phyloP scores from a whole-genome alignment of 2,113 vertebrate species.

The Strix aluco region DNA sequence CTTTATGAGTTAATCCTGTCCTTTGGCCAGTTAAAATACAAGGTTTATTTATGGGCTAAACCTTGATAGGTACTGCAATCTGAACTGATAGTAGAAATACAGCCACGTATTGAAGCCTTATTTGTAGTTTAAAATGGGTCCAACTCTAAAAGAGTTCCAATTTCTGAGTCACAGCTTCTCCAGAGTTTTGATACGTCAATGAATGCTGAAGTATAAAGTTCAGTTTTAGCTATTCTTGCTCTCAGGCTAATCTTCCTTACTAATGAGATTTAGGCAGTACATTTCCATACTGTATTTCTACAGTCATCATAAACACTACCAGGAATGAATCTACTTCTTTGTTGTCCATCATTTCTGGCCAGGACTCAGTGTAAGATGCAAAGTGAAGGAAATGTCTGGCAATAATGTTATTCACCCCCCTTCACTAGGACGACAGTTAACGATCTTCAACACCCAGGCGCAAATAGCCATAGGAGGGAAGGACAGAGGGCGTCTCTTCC shows the following conservation, averaged over 20 bases:
- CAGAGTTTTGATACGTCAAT: background rate
- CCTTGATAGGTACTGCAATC: background rate
- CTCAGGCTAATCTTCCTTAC: background rate
- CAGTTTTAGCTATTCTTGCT: background rate
- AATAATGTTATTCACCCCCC: slow-evolving; percentile 79
- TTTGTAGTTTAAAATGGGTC: background rate
- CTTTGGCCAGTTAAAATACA: background rate
- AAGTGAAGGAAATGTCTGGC: slow-evolving; percentile 48
- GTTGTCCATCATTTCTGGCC: slow-evolving; percentile 18
- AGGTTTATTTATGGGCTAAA: background rate
- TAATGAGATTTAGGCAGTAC: background rate
- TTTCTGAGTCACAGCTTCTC: background rate
- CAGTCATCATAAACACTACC: background rate
- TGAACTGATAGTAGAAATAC: slow-evolving; percentile 11
- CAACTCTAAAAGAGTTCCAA: background rate
- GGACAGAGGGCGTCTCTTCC: slow-evolving; percentile 93
- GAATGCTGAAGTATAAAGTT: background rate
- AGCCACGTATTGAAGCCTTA: background rate
- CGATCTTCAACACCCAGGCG: slow-evolving; percentile 99
- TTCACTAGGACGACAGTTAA: slow-evolving; percentile 93
- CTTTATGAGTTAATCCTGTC: background rate
- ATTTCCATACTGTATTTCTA: slow-evolving; percentile 2
- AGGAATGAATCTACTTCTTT: slow-evolving; percentile 59
- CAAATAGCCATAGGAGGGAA: slow-evolving; percentile 96
- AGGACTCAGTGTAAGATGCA: slow-evolving; percentile 16